Base-by-base conservation (phyloP, 1,140 invertebrate genomes). In the Leptinotarsa texana region DNA sequence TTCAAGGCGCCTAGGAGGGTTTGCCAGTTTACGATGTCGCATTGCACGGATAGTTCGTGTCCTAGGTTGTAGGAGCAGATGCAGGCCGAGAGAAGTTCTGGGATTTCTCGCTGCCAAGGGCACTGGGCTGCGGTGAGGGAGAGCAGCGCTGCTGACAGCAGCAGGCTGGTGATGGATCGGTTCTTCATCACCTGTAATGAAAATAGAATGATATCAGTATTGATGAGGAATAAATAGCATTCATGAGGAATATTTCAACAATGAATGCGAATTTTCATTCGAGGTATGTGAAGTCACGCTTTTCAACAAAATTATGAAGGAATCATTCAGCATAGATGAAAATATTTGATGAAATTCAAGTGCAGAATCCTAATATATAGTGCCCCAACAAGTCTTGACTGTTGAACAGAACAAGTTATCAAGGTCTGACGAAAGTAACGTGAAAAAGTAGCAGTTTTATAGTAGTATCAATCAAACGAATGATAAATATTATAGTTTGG, bases 61-160 rank as follows among this genome's bases (percentile, higher is more conserved):
- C 92, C 92, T 71, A 94, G 86, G 83, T 95, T 96, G 83, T 92
- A 93, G 66, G 95, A 94, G 84, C 96, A 98, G 48, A 96, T 90
- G 84, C 96, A 98, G 13, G 94, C 91, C n/a, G 92, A 90, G 80
- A 95, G 94, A 62, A 97, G 88, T 68, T 93, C 92, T 8, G 88
- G 85, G 21, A 90, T 86, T 76, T 90, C 88, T 42, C 90, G 86
- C 74, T 93, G 91, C 95, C 95, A 97, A 1, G 95, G 95, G 85
- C 96, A 97, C 82, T 95, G 93, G 3, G 89, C 91, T 49, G 84
- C 82, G 21, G 85, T 80, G 69, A 81, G 78, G 69, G 73, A 68
- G 47, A 77, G 57, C 42, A 83, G 63, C 22, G 75, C 48, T 67
- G 77, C 69, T 67, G 78, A 72, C 70, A 78, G 49, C 47, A 78